Evolutionary conservation across 2,888 invertebrate species (phyloP), one percentile per base, ranked within the genome.

Genomic region (Blomia tropicalis): DNA sequence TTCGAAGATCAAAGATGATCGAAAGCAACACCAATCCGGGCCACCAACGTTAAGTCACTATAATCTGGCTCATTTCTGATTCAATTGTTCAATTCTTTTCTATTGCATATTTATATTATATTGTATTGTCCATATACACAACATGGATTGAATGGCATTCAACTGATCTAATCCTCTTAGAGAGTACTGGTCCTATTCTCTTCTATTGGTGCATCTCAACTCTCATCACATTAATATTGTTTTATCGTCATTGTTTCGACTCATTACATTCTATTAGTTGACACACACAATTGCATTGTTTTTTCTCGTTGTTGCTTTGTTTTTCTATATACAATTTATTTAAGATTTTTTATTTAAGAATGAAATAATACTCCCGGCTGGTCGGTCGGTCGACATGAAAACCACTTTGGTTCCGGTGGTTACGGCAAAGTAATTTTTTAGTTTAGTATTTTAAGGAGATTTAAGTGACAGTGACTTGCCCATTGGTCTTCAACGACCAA

Each of bases 1-100:
- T n/a, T n/a, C n/a, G n/a, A n/a, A 47, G 51, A 47, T 47, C 51
- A 47, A 47, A 47, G 51, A 47, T 47, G 51, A 47, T 47, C 51
- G 51, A 47, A 47, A 7, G 5, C 11, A 47, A n/a, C 7, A 7
- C 7, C 51, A 47, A 47, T 47, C 7, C 51, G 41, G 41, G 41
- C 41, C 41, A n/a, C 36, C 22, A 47, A 17, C 51, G n/a, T n/a
- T 47, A 47, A 47, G 51, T 47, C 51, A 47, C 7, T 19, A 7
- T 47, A 47, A 47, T 47, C 51, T 47, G 51, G 51, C 51, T 27
- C 51, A 47, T 47, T 47, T 47, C 51, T 47, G 51, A 47, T 47
- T 47, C 51, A 7, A 11, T n/a, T 14, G 36, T 36, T 17, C 17
- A 17, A n/a, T n/a, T 41, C 41, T 14, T 14, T 14, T 7, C 14